Base-by-base conservation (phyloP, 2,797 vertebrate genomes). In the Emydoidea blandingii region DNA sequence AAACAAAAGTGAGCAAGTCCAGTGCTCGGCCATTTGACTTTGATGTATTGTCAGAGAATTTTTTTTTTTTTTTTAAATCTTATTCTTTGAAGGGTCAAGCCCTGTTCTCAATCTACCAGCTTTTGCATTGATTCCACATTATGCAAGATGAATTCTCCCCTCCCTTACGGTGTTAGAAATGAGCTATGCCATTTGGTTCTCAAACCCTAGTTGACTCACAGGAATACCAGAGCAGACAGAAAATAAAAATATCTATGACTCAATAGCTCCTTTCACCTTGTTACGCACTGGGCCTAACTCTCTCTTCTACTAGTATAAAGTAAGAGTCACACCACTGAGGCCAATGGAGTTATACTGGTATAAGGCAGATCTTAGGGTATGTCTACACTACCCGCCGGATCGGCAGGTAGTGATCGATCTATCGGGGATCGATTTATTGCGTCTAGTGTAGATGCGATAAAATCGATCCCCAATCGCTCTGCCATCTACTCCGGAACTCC, bases 81-180 rank as follows among this genome's bases (percentile, higher is more conserved):
- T 59, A 12, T 2, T 19, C 50, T 76, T 65, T 23, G 5, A 87
- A 79, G 23, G 5, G 23, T 14, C 89, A 86, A 53, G 21, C 34
- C 49, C 1, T 2, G 25, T 86, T 82, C 79, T 83, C 83, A 12
- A 91, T 27, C 0, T 1, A 86, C 4, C 57, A 81, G 50, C n/a
- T 87, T 56, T 83, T 89, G 81, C 34, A 18, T 0, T 31, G 78
- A 49, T 31, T 65, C 21, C 6, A 0, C 3, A 0, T 2, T 25
- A 37, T 65, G 41, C 29, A 52, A 81, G 86, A 52, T 54, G 15
- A 88, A 34, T 68, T 54, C 79, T 89, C 2, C 85, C 81, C 78
- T 81, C 59, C 50, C 31, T 81, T 56, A 37, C 83, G 79, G 10
- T 15, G 37, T 41, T 31, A 57, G 52, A 54, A 78, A 18, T 14